Evolutionary conservation across 2,113 vertebrate genomes (phyloP).

Genomic region (Daubentonia madagascariensis): DNA sequence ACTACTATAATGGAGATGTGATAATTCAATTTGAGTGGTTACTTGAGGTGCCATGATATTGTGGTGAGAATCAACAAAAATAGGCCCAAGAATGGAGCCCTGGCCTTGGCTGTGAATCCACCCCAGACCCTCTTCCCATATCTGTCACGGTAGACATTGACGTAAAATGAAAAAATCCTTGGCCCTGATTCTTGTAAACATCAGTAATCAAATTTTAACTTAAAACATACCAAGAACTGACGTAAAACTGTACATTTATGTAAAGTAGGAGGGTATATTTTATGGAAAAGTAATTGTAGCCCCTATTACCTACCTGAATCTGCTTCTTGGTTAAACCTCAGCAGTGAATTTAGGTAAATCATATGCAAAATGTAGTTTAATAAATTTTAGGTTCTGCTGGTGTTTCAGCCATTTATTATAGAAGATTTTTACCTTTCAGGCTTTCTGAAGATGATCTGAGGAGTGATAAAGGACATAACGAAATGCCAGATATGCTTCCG

Average conservation of each 20-base stretch:
- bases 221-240: not conserved
- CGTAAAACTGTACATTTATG: not conserved
- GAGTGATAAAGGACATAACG: not conserved
- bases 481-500: not conserved
- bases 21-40: not conserved
- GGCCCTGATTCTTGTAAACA: not conserved
- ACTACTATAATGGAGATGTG: not conserved
- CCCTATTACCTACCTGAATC: not conserved
- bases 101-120: not conserved
- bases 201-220: not conserved
- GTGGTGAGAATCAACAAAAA: not conserved
- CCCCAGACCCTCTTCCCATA: not conserved
- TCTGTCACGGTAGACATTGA: not conserved
- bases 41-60: not conserved
- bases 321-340: not conserved
- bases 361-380: not conserved
- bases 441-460: conserved; percentile 23
- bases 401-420: not conserved
- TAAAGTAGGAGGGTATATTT: not conserved
- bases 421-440: conserved; percentile 4
- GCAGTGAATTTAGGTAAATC: not conserved
- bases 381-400: not conserved
- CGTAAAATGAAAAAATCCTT: not conserved
- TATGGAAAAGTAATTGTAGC: not conserved
- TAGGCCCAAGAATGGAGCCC: not conserved